Conservation (phyloP, 2,888 invertebrate species). For the Tineola bisselliella region DNA sequence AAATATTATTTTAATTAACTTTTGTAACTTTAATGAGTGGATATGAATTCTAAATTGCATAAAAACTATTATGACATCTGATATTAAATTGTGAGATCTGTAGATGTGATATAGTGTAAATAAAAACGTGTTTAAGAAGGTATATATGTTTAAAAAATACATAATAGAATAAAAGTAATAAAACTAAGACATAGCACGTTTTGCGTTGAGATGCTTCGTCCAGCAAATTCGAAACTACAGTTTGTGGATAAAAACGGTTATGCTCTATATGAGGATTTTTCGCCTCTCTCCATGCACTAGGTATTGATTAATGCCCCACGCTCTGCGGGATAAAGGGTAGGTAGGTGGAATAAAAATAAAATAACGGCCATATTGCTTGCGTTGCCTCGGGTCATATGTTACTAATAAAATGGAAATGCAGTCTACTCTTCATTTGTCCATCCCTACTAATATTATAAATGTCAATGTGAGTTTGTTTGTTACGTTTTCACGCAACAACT, state of each 20-base stretch:
- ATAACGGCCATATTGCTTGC: conserved; percentile 5
- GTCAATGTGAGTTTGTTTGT: too few species aligned
- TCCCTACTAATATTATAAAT: too few species aligned
- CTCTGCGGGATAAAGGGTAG: background rate
- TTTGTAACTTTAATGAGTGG: too few species aligned
- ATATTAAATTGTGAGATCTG: too few species aligned
- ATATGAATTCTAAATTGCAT: too few species aligned
- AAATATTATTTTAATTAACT: too few species aligned
- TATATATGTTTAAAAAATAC: too few species aligned
- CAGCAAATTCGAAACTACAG: conserved; percentile 10
- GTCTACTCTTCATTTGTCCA: too few species aligned
- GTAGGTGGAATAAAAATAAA: conserved; percentile 10
- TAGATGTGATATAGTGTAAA: too few species aligned
- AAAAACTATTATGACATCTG: too few species aligned
- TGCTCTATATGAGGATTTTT: conserved; percentile 9
- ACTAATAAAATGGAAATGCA: background rate
- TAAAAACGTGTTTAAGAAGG: too few species aligned
- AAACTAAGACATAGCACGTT: background rate
- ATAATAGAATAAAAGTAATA: background rate
- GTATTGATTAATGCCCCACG: conserved; percentile 10
- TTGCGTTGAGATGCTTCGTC: background rate
- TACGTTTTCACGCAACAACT: too few species aligned
- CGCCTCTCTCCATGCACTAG: conserved; percentile 1
- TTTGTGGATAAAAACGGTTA: conserved; percentile 13
- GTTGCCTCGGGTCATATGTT: background rate